These are phyloP conservation scores for Columba livia DNA, from an alignment of 2,113 vertebrate species.

Conservation along the genomic window DNA sequence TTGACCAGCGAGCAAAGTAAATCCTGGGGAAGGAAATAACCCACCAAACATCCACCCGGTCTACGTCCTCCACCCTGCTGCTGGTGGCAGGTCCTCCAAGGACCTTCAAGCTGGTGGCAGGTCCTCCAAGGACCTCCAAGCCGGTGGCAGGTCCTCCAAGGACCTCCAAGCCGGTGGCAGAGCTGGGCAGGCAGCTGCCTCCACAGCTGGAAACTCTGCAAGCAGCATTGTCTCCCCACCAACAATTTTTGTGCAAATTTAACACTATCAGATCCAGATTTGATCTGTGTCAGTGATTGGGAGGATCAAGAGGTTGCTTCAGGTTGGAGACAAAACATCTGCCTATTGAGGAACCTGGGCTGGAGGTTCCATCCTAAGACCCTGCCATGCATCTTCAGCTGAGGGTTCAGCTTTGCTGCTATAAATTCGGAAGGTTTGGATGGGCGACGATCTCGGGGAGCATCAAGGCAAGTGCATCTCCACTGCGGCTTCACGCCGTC, in stretches of 20 bases:
- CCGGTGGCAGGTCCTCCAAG: accelerated
- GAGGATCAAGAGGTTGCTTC: not conserved
- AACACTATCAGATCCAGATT: not conserved
- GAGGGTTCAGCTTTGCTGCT: not conserved
- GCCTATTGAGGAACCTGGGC: not conserved
- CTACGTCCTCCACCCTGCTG: not conserved
- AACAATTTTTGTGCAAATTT: not conserved
- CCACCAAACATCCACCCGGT: not conserved
- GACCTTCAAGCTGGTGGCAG: not conserved
- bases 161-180: accelerated
- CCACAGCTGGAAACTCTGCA: not conserved
- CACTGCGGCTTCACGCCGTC: accelerated
- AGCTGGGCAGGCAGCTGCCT: not conserved
- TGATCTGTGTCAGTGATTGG: not conserved
- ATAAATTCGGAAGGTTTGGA: not conserved
- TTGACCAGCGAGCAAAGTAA: not conserved
- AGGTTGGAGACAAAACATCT: not conserved
- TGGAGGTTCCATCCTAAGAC: not conserved
- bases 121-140: not conserved
- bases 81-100: not conserved
- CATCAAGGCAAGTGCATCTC: accelerated
- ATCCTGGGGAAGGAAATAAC: constrained; percentile 16
- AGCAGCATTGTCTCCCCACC: not conserved
- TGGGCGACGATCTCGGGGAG: accelerated
- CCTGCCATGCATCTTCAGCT: not conserved